Percentiles rank a stretch among this genome's conserved stretches.
phyloP scores from a whole-genome alignment of 1,140 invertebrate species.

The Drosophila biarmipes region DNA sequence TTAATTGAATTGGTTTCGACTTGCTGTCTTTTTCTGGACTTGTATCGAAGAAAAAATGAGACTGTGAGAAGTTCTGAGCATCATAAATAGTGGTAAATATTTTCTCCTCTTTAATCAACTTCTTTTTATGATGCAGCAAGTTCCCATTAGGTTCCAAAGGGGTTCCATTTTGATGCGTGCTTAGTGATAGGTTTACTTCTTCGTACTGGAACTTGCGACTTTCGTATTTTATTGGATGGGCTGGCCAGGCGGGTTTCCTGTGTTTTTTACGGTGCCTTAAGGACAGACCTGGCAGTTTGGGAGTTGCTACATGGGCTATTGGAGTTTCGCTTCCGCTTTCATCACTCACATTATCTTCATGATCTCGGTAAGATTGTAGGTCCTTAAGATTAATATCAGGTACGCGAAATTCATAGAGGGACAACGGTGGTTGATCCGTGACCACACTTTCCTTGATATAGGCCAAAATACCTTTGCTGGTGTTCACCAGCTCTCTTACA shows the following conservation, averaged over 20 bases:
- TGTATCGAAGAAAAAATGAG: background rate
- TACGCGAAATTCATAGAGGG: slow-evolving; percentile 42
- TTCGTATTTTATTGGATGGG: slow-evolving; percentile 17
- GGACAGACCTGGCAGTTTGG: background rate
- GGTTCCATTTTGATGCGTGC: background rate
- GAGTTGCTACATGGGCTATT: background rate
- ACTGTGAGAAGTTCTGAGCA: background rate
- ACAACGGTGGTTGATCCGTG: background rate
- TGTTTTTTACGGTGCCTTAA: background rate
- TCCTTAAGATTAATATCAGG: slow-evolving; percentile 24
- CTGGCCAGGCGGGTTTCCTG: slow-evolving; percentile 23
- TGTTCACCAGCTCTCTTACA: slow-evolving; percentile 1
- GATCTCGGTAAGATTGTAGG: background rate
- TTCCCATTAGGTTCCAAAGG: background rate
- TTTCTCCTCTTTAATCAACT: background rate
- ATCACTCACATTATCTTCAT: background rate
- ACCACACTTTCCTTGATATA: background rate
- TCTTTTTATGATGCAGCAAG: background rate
- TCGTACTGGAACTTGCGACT: slow-evolving; percentile 15
- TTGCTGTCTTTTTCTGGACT: background rate
- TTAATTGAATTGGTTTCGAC: background rate
- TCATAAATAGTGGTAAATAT: background rate
- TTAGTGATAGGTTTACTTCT: slow-evolving; percentile 1
- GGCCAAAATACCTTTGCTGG: no score
- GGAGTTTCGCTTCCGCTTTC: background rate